A percentile compares a stretch with the other conserved stretches of the same genome.
Conservation (phyloP, 2,113 vertebrate species). For the Rhinichthys klamathensis region DNA sequence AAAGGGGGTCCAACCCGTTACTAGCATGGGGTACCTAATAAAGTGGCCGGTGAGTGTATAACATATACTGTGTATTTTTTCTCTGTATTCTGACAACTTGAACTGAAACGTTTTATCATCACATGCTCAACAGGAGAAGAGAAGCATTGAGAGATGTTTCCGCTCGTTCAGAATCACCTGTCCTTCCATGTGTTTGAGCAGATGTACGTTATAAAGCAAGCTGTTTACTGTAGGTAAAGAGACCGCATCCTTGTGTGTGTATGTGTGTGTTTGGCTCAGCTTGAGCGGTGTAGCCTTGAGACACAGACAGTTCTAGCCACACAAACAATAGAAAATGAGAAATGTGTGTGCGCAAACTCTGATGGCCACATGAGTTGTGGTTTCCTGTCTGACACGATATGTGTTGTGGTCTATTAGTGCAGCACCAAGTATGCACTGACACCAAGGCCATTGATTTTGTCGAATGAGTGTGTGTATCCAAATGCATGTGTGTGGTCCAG, state of each 20-base stretch:
- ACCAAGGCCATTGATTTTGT: constrained; percentile 48
- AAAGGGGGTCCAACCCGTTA: no score
- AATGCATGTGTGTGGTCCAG: constrained; percentile 50
- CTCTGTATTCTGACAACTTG: constrained; percentile 3
- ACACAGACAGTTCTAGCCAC: constrained; percentile 15
- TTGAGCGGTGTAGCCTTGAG: constrained; percentile 37
- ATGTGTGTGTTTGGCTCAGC: neutral
- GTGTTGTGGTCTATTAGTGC: constrained; percentile 46
- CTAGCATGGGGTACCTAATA: no score
- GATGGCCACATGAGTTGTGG: constrained; percentile 39
- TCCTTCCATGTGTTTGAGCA: constrained; percentile 35
- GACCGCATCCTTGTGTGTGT: constrained; percentile 42
- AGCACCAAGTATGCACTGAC: constrained; percentile 41
- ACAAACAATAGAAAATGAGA: neutral
- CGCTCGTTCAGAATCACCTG: constrained; percentile 26
- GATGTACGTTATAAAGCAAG: constrained; percentile 28
- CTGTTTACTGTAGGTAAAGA: constrained; percentile 44
- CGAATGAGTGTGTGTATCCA: constrained; percentile 22
- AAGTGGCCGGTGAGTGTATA: no score
- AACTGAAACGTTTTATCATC: constrained; percentile 29
- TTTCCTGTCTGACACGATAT: constrained; percentile 56
- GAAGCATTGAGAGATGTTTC: constrained; percentile 47
- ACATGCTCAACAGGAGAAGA: neutral
- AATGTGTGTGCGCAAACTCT: neutral
- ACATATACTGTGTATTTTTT: neutral